Percentiles rank a stretch among this genome's conserved stretches.
Evolutionary conservation across 1,140 invertebrate genomes (phyloP).

Genomic region (Acromyrmex charruanus): DNA sequence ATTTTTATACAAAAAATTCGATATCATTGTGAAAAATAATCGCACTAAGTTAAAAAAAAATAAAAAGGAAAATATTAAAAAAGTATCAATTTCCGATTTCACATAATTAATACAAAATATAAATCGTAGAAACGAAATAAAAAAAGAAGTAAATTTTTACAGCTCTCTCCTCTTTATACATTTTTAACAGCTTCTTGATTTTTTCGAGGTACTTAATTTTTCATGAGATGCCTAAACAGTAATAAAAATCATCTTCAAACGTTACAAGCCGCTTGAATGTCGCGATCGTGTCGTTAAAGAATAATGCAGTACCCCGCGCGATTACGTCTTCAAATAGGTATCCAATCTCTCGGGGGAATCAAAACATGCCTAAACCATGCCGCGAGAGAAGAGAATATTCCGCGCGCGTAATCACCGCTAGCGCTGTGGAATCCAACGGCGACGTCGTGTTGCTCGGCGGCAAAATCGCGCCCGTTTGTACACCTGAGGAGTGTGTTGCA

Average conservation of each 20-base stretch:
- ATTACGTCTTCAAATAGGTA: neutral
- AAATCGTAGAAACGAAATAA: too few relatives aligned
- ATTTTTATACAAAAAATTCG: too few relatives aligned
- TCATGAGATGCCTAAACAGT: too few relatives aligned
- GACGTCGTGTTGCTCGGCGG: constrained; percentile 5
- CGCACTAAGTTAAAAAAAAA: too few relatives aligned
- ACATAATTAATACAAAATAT: too few relatives aligned
- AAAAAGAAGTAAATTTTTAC: too few relatives aligned
- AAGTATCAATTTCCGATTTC: too few relatives aligned
- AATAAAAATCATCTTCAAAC: neutral
- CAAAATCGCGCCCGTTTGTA: constrained; percentile 37
- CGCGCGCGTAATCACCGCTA: constrained; percentile 29
- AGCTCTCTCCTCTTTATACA: too few relatives aligned
- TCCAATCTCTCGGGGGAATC: constrained; percentile 2
- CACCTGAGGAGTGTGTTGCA: constrained; percentile 75
- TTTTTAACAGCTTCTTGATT: too few relatives aligned
- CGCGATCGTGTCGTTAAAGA: neutral
- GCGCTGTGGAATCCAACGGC: constrained; percentile 37
- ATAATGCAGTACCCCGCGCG: neutral
- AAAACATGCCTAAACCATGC: constrained; percentile 16
- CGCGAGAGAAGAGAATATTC: constrained; percentile 4
- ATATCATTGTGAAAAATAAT: too few relatives aligned
- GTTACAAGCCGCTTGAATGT: neutral
- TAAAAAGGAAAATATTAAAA: too few relatives aligned
- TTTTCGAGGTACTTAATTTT: too few relatives aligned